Percentiles rank a stretch among this genome's conserved stretches.
phyloP scores from a whole-genome alignment of 92 coral and sea anemone genomes.

The Montipora capitata region DNA sequence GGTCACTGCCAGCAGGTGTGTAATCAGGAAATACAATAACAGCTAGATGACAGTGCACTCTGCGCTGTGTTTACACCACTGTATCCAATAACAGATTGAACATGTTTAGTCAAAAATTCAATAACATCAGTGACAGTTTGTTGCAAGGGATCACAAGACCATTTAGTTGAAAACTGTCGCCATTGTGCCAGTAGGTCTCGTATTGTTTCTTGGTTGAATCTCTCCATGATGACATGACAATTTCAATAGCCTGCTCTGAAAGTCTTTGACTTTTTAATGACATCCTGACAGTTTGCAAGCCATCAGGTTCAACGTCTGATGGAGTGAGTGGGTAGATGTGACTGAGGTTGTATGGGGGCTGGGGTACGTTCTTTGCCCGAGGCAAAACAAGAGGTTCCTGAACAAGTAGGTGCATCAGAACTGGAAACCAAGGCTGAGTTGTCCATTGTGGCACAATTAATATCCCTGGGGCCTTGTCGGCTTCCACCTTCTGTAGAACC shows the following conservation, averaged over 20 bases:
- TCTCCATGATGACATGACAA: constrained; percentile 36
- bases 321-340: constrained; percentile 34
- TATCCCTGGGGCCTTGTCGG: constrained; percentile 37
- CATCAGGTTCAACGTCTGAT: constrained; percentile 45
- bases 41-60: constrained; percentile 22
- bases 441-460: constrained; percentile 43
- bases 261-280: constrained; percentile 35
- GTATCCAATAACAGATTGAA: constrained; percentile 33
- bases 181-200: constrained; percentile 30
- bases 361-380: constrained; percentile 24
- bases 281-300: constrained; percentile 57
- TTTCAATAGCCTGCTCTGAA: constrained; percentile 45
- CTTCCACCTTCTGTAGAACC: constrained; percentile 43
- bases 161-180: constrained; percentile 39
- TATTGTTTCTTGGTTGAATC: constrained; percentile 46
- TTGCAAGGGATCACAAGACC: constrained; percentile 45
- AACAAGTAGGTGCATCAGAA: constrained; percentile 36
- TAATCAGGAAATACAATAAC: constrained; percentile 31
- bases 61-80: constrained; percentile 24
- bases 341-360: not conserved
- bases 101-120: constrained; percentile 30
- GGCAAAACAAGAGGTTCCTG: constrained; percentile 31
- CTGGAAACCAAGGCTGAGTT: constrained; percentile 36
- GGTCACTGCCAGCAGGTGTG: constrained; percentile 36
- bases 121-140: constrained; percentile 39